Evolutionary conservation across 1,140 invertebrate species (phyloP).

Genomic region (Drosophila malerkotliana): DNA sequence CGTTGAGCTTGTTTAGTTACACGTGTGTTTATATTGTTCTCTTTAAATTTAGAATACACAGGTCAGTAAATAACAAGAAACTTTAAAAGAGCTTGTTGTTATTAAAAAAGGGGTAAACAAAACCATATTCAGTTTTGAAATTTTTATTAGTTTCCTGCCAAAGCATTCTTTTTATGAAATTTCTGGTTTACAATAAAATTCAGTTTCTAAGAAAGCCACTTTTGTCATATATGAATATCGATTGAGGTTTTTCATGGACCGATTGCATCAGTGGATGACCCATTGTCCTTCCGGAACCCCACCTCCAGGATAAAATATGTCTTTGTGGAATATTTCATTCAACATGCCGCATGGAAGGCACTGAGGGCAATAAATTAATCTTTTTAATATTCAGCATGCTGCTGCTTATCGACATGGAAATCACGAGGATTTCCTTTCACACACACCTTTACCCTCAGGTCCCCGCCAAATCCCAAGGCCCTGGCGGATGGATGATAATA

Average conservation of each 20-base stretch:
- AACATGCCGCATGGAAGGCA: slow-evolving; percentile 13
- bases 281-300: not conserved
- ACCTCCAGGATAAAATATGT: slow-evolving; percentile 5
- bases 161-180: slow-evolving; percentile 18
- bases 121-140: not conserved
- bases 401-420: slow-evolving; percentile 45
- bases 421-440: slow-evolving; percentile 37
- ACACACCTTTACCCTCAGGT: not conserved
- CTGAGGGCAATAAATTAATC: slow-evolving; percentile 47
- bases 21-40: not conserved
- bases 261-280: slow-evolving; percentile 24
- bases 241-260: slow-evolving; percentile 8
- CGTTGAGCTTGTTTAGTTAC: not conserved
- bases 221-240: slow-evolving; percentile 4
- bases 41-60: not conserved
- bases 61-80: not conserved
- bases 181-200: slow-evolving; percentile 11
- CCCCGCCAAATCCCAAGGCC: slow-evolving; percentile 8
- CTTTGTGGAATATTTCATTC: slow-evolving; percentile 20
- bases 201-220: slow-evolving; percentile 22
- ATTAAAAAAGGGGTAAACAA: slow-evolving; percentile 16
- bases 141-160: slow-evolving; percentile 1
- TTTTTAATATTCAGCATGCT: slow-evolving; percentile 52
- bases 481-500: slow-evolving; percentile 34
- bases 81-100: slow-evolving; percentile 8